Evolutionary conservation across 2,888 invertebrate genomes (phyloP).

Genomic region (Carterocephalus palaemon): DNA sequence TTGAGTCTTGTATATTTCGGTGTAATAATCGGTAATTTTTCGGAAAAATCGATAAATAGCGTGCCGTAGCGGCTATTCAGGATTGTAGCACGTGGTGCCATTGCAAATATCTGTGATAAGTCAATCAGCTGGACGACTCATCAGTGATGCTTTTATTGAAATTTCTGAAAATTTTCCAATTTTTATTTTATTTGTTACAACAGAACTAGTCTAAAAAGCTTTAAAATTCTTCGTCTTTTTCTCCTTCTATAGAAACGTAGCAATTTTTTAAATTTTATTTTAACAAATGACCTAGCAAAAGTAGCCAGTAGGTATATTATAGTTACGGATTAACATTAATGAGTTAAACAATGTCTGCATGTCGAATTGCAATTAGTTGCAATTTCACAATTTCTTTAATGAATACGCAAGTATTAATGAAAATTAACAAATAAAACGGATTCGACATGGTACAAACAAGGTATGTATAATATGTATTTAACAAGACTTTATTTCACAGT

Average conservation of each 20-base stretch:
- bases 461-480: constrained; percentile 13
- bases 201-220: no score
- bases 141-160: constrained; percentile 3
- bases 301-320: constrained; percentile 1
- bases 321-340: constrained; percentile 12
- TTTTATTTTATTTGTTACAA: no score
- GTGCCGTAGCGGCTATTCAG: constrained; percentile 3
- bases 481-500: constrained; percentile 10
- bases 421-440: constrained; percentile 17
- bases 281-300: constrained; percentile 5
- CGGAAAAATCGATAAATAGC: constrained; percentile 24
- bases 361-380: constrained; percentile 15
- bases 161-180: no score
- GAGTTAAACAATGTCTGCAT: constrained; percentile 16
- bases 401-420: constrained; percentile 19
- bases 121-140: constrained; percentile 17
- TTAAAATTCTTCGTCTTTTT: no score
- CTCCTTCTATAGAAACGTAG: no score
- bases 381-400: constrained; percentile 18
- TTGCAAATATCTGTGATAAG: constrained; percentile 4
- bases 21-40: constrained; percentile 4
- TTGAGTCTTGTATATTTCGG: constrained; percentile 1
- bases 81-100: constrained; percentile 18
- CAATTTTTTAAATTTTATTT: constrained; percentile 3
- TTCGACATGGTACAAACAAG: constrained; percentile 16